Conservation (phyloP, 2,888 invertebrate genomes). For the Mongoloraphidia duomilia region DNA sequence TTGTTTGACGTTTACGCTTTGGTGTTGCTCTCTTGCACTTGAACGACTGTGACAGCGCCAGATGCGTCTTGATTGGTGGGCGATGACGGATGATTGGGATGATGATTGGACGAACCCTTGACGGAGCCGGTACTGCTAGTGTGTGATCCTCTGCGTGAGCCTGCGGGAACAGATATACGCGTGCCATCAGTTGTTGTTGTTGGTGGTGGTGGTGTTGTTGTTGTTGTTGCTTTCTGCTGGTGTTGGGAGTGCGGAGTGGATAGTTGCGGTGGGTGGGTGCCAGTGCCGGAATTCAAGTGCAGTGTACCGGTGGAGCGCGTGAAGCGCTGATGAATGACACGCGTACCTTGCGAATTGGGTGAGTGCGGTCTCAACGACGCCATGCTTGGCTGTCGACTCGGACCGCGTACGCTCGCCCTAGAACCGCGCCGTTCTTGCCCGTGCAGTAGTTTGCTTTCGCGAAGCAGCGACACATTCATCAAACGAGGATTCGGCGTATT, state of each 20-base stretch:
- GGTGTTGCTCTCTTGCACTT: no score
- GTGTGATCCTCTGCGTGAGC: constrained; percentile 55
- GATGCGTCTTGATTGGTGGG: no score
- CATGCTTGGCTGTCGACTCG: constrained; percentile 75
- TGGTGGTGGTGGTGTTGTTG: constrained; percentile 1
- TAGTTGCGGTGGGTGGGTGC: not conserved
- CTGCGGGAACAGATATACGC: constrained; percentile 18
- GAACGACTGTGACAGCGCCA: no score
- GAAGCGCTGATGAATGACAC: constrained; percentile 8
- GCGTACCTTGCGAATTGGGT: constrained; percentile 52
- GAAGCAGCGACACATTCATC: constrained; percentile 78
- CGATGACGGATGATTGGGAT: no score
- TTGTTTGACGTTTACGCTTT: no score
- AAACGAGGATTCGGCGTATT: constrained; percentile 86
- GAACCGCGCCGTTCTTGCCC: constrained; percentile 67
- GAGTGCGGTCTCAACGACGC: constrained; percentile 72
- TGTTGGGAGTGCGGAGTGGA: not conserved
- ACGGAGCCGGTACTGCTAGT: constrained; percentile 67
- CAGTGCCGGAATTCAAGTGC: no score
- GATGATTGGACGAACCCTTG: constrained; percentile 32
- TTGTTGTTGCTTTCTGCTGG: not conserved
- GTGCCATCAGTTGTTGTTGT: not conserved
- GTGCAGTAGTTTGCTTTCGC: constrained; percentile 67
- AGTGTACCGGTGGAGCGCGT: constrained; percentile 1
- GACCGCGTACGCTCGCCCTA: constrained; percentile 61